Base-by-base conservation (phyloP, 2,797 vertebrate genomes). In the Odontamblyopus rebecca region DNA sequence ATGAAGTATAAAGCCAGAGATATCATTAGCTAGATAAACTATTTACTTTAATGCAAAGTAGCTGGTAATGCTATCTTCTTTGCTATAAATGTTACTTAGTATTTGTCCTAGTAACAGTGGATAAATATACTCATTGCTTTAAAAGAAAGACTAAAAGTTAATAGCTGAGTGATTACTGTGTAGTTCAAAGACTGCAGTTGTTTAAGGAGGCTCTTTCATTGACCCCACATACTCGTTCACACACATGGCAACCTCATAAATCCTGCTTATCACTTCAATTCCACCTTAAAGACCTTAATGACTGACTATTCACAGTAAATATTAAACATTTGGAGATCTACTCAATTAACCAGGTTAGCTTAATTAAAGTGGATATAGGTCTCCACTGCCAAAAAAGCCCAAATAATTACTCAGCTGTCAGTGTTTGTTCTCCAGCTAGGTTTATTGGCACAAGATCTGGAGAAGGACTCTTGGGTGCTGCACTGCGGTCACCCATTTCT, bases 211-310 rank as follows among this genome's bases (percentile, higher is more conserved):
- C 71, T 88, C 77, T 77, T 78, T 70, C 61, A 59, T 72, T 90
- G 89, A 88, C 88, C 88, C 73, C 50, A 2, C 71, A 83, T 80
- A 86, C 81, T 80, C 88, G 68, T 67, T 82, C 87, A 79, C 80
- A 27, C 92, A 94, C 92, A 93, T 93, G 92, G 91, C 91, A 93
- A 92, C 91, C 93, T 92, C 91, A 93, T 82, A 68, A 74, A 69
- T 60, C 67, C 84, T 73, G 80, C 82, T 56, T 75, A 89, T 85
- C 87, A 81, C 82, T 81, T 84, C 86, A 75, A 81, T 65, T 71
- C 41, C 77, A 83, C 90, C 85, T 56, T 50, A 2, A 27, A 44
- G 11, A 4, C n/a, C 62, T 44, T 26, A 18, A 30, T 60, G 26
- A 29, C 26, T 6, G 13, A 16, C 9, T 57, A 26, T 5, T 26